Conservation (phyloP, 2,888 invertebrate genomes). For the Pachydiplax longipennis region DNA sequence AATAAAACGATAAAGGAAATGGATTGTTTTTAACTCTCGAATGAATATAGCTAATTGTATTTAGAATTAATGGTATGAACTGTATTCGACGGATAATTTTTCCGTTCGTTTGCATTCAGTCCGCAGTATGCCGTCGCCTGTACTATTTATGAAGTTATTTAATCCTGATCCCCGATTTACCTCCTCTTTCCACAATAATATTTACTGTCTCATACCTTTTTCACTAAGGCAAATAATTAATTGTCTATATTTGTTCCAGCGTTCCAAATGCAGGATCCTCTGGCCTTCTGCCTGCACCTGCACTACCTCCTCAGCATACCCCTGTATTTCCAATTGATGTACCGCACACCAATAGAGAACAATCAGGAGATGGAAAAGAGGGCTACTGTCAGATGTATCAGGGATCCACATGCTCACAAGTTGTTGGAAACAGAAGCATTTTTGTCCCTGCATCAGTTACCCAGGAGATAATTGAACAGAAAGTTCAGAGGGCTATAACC, state of each 20-base stretch:
- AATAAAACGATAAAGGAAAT: too few species aligned
- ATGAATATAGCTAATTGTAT: too few species aligned
- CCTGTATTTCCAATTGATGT: background rate
- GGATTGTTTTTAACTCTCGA: too few species aligned
- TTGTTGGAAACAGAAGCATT: constrained; percentile 81
- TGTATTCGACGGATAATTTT: too few species aligned
- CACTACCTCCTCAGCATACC: background rate
- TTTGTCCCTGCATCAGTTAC: constrained; percentile 84
- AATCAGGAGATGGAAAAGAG: background rate
- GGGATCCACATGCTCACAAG: constrained; percentile 81
- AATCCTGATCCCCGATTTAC: too few species aligned
- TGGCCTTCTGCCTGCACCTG: background rate
- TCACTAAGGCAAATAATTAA: too few species aligned
- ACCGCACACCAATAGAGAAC: background rate
- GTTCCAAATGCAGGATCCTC: background rate
- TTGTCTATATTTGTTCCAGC: background rate
- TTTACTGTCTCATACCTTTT: too few species aligned
- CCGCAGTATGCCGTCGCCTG: too few species aligned
- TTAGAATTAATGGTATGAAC: too few species aligned
- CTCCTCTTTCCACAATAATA: too few species aligned
- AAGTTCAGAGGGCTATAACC: constrained; percentile 79
- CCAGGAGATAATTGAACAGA: constrained; percentile 81
- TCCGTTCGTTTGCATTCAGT: too few species aligned
- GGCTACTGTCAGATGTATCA: constrained; percentile 78
- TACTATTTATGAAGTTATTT: too few species aligned